Conservation (phyloP, 2,888 invertebrate genomes). For the Hemicrepidius hirtus region DNA sequence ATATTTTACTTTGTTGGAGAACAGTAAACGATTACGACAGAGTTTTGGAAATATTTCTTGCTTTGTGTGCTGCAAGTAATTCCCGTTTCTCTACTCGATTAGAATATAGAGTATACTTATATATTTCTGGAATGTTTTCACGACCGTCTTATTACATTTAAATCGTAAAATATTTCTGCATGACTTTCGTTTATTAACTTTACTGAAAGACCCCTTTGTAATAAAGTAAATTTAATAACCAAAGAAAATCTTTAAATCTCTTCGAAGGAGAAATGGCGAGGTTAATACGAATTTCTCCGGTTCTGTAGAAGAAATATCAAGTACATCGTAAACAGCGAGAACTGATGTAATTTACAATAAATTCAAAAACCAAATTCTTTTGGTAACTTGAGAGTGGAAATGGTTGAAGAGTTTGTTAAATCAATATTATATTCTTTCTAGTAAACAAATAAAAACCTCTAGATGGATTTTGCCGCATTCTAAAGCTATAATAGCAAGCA, state of each 20-base stretch:
- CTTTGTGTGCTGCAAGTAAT: no score
- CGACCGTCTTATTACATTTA: background rate
- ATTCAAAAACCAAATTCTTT: background rate
- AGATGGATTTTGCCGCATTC: slow-evolving; percentile 46
- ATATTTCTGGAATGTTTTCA: background rate
- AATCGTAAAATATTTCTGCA: slow-evolving; percentile 14
- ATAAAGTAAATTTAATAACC: slow-evolving; percentile 16
- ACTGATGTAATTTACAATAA: background rate
- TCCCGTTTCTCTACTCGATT: background rate
- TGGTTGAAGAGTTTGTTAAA: slow-evolving; percentile 17
- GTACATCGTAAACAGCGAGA: background rate
- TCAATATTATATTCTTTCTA: slow-evolving; percentile 41
- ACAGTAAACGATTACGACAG: no score
- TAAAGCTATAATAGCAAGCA: slow-evolving; percentile 47
- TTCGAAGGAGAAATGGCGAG: background rate
- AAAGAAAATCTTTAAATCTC: slow-evolving; percentile 10
- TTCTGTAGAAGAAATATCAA: background rate
- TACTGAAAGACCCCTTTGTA: slow-evolving; percentile 13
- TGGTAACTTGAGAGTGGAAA: background rate
- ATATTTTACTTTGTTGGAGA: no score
- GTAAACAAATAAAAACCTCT: slow-evolving; percentile 44
- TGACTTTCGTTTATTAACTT: slow-evolving; percentile 20
- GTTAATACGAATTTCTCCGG: slow-evolving; percentile 3
- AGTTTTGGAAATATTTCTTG: no score
- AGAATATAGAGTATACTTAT: background rate